phyloP scores from a whole-genome alignment of 2,888 invertebrate species.

The Drosophila villosipedis region DNA sequence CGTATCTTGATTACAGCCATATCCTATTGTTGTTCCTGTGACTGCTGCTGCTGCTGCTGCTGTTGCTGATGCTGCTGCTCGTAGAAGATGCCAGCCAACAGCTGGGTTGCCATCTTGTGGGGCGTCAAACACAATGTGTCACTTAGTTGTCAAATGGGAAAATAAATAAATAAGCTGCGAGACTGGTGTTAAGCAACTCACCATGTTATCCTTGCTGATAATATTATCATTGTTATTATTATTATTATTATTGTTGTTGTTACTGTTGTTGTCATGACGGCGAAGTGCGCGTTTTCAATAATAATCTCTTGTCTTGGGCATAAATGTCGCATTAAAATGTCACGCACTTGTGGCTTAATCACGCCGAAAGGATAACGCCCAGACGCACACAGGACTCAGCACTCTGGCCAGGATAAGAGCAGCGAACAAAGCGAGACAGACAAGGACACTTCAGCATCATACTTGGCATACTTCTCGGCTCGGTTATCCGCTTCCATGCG shows the following conservation, averaged over 20 bases:
- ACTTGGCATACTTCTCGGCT: slow-evolving; percentile 11
- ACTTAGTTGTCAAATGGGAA: slow-evolving; percentile 68
- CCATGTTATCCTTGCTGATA: slow-evolving; percentile 41
- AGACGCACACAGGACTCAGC: slow-evolving; percentile 10
- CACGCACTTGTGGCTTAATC: slow-evolving; percentile 82
- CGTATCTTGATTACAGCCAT: not conserved
- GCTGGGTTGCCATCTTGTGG: slow-evolving; percentile 2
- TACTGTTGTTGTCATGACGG: slow-evolving; percentile 55
- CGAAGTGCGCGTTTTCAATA: slow-evolving; percentile 68
- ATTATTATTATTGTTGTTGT: slow-evolving; percentile 29
- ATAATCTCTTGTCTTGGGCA: slow-evolving; percentile 80
- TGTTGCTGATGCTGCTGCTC: not conserved
- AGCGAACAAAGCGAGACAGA: slow-evolving; percentile 16
- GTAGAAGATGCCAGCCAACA: slow-evolving; percentile 60
- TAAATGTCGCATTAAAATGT: slow-evolving; percentile 81
- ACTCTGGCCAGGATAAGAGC: not conserved
- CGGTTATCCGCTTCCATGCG: slow-evolving; percentile 30
- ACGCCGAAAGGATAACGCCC: slow-evolving; percentile 72
- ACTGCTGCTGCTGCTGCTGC: not conserved
- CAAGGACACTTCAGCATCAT: slow-evolving; percentile 44
- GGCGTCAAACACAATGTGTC: slow-evolving; percentile 59
- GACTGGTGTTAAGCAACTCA: slow-evolving; percentile 56
- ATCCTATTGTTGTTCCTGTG: not conserved
- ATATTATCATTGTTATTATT: slow-evolving; percentile 37
- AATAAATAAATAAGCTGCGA: slow-evolving; percentile 73